Conservation (phyloP, 2,797 vertebrate genomes). For the Parotocinclus haroldoi region DNA sequence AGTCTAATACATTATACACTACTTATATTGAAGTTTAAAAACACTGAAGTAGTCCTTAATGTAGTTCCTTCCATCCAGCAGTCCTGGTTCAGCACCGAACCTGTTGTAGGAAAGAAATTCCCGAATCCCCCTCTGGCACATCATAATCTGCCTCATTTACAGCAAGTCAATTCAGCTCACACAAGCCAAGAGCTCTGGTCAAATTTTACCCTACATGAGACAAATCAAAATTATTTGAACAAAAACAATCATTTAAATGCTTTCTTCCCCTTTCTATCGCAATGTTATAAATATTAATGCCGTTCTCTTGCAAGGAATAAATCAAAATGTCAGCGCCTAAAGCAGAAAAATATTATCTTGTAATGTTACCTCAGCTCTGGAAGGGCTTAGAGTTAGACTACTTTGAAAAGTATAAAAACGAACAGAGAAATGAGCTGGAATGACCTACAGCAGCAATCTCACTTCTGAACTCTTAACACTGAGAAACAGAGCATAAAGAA, state of each 20-base stretch:
- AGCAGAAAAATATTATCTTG: slow-evolving; percentile 47
- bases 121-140: slow-evolving; percentile 61
- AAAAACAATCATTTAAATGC: slow-evolving; percentile 59
- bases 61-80: slow-evolving; percentile 60
- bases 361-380: slow-evolving; percentile 56
- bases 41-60: no score
- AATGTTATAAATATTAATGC: slow-evolving; percentile 65
- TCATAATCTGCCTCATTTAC: slow-evolving; percentile 67
- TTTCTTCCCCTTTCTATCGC: slow-evolving; percentile 46
- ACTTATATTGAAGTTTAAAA: no score
- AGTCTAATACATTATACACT: no score
- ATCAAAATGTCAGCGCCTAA: slow-evolving; percentile 56
- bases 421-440: slow-evolving; percentile 26
- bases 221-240: slow-evolving; percentile 65
- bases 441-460: neutral
- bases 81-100: slow-evolving; percentile 65
- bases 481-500: neutral
- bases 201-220: slow-evolving; percentile 58
- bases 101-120: slow-evolving; percentile 65
- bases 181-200: slow-evolving; percentile 60
- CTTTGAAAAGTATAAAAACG: slow-evolving; percentile 45
- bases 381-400: slow-evolving; percentile 41
- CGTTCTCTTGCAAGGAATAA: slow-evolving; percentile 56
- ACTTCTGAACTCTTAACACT: slow-evolving; percentile 17
- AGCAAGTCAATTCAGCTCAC: slow-evolving; percentile 46